Percentiles rank a stretch among this genome's conserved stretches.
Evolutionary conservation across 2,113 vertebrate species (phyloP).

Genomic region (Rhabdomys dilectus): DNA sequence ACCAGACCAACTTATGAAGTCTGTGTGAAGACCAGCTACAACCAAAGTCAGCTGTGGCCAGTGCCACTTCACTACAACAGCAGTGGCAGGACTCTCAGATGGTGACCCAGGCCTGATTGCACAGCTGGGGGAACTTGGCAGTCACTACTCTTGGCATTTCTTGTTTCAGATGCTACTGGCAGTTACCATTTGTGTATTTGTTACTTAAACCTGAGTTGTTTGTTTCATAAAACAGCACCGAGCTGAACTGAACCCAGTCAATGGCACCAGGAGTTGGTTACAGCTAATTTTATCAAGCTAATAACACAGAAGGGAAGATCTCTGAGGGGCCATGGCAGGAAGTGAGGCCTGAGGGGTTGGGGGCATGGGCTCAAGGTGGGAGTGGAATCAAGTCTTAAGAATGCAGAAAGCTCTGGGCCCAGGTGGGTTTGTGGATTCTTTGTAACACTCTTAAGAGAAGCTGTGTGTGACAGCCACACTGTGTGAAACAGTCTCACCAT

Average conservation of each 20-base stretch:
- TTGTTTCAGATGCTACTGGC: fast-evolving
- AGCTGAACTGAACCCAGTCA: constrained; percentile 13
- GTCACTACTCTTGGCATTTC: fast-evolving
- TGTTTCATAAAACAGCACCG: neutral
- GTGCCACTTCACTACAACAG: neutral
- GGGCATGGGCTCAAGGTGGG: neutral
- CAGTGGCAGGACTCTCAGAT: fast-evolving
- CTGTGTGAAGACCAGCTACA: neutral
- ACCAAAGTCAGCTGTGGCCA: neutral
- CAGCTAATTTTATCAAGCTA: no score
- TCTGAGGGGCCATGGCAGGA: neutral
- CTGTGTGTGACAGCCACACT: neutral
- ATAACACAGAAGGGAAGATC: no score
- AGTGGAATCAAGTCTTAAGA: neutral
- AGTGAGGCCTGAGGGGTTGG: neutral
- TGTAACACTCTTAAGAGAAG: neutral
- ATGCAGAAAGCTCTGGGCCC: neutral
- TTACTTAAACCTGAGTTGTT: neutral
- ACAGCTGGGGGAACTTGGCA: no score
- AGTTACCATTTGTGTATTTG: neutral
- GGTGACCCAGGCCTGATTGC: no score
- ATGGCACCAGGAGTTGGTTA: neutral
- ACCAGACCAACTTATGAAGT: neutral
- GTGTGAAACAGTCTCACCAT: neutral
- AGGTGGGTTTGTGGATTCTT: neutral